Base-by-base conservation (phyloP, 1,140 invertebrate species). In the Pollicipes pollicipes region DNA sequence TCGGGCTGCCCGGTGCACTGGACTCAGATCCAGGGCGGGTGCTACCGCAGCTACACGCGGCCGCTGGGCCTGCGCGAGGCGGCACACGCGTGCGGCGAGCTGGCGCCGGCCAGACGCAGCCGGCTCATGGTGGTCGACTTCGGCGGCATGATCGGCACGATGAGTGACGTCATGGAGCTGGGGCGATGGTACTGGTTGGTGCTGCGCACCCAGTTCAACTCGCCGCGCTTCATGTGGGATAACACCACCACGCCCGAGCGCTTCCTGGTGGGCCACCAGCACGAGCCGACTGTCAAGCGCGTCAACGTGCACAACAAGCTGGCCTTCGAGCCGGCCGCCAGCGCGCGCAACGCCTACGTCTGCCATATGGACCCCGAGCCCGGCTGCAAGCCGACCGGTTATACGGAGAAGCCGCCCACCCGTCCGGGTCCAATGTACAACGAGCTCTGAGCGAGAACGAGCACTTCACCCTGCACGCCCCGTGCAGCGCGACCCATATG, bases 141-240 rank as follows among this genome's bases (percentile, higher is more conserved):
- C 8, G 64, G 64, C 8, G 28, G 27, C 28, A 10, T 8, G n/a
- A 29, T 66, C 28, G 27, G n/a, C 27, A 66, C n/a, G 1, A 66
- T 66, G 64, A 8, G n/a, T 1, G 64, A 66, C 17, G 28, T 66
- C 3, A 66, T 66, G 64, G 64, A 66, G 27, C 64, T 66, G n/a
- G 64, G 64, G 1, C 64, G 64, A 21, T 66, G 64, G 64, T 66
- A 66, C 64, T 66, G 64, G 64, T 24, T 66, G 64, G 10, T n/a
- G 27, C n/a, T 29, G n/a, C 64, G 28, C 10, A n/a, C 28, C 1
- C n/a, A 24, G 3, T 3, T 21, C 3, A n/a, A 27, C n/a, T 28
- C n/a, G n/a, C 64, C 64, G 6, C 10, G 28, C 8, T 66, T 8
- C 8, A 66, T 66, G 64, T 27, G 2, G 28, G 64, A 66, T n/a